Evolutionary conservation across 53 echinoderm and acorn worm genomes (phyloP).

Genomic region (Luidia sarsii): DNA sequence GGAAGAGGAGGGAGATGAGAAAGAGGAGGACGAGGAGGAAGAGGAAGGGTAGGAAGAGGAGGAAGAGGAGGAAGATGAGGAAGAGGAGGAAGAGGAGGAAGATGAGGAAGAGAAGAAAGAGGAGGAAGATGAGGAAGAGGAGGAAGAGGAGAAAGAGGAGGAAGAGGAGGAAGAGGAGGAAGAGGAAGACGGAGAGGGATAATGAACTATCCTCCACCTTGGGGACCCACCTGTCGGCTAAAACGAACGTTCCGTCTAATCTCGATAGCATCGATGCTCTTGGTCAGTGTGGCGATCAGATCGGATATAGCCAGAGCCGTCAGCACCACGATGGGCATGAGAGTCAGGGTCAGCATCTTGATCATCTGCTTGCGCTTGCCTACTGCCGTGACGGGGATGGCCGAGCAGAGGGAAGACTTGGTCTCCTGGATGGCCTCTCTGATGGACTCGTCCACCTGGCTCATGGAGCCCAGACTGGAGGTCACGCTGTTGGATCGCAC

Average conservation of each 20-base stretch:
- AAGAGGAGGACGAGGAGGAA: no score
- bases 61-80: no score
- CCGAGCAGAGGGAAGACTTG: slow-evolving; percentile 63
- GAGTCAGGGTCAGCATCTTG: slow-evolving; percentile 76
- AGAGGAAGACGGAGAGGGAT: neutral
- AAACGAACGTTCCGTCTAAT: slow-evolving; percentile 78
- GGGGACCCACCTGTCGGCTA: slow-evolving; percentile 62
- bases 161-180: no score
- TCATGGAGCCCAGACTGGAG: slow-evolving; percentile 69
- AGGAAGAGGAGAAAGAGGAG: no score
- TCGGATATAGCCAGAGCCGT: slow-evolving; percentile 81
- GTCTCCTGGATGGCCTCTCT: slow-evolving; percentile 66
- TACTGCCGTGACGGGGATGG: slow-evolving; percentile 68
- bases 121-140: no score
- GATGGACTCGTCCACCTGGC: slow-evolving; percentile 69
- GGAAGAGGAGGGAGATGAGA: no score
- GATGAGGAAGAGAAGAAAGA: no score
- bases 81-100: no score
- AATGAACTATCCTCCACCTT: neutral
- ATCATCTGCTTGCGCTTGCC: slow-evolving; percentile 84
- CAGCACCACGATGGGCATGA: slow-evolving; percentile 83
- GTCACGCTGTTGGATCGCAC: slow-evolving; percentile 46
- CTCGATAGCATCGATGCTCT: slow-evolving; percentile 81
- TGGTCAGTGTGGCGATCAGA: slow-evolving; percentile 72
- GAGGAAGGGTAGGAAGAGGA: no score